Evolutionary conservation across 2,797 vertebrate genomes (phyloP).

Genomic region (Lepilemur ruficaudatus): DNA sequence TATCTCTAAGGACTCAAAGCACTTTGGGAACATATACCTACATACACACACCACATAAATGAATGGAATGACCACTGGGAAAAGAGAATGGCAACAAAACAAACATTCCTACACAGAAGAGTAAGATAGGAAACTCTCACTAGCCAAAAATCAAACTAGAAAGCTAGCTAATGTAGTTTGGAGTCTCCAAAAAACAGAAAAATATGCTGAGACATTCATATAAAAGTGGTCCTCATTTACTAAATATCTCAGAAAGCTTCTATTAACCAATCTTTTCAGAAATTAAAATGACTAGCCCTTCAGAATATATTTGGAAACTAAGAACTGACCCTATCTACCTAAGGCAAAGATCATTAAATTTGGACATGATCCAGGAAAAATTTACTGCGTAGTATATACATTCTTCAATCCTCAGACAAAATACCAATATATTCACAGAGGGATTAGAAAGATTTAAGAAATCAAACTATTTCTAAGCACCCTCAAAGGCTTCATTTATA

Average conservation of each 20-base stretch:
- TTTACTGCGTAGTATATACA: neutral
- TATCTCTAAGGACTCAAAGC: conserved; percentile 43
- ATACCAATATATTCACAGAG: neutral
- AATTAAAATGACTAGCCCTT: conserved; percentile 21
- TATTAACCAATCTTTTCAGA: conserved; percentile 6
- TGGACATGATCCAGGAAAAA: neutral
- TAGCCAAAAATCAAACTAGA: conserved; percentile 38
- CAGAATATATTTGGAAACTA: conserved; percentile 34
- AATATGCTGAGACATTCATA: neutral
- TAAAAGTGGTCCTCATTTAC: neutral
- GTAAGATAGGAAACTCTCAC: neutral
- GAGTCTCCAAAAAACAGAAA: neutral
- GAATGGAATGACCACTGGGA: neutral
- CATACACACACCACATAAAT: neutral
- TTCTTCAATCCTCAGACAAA: conserved; percentile 42
- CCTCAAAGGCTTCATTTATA: conserved; percentile 23
- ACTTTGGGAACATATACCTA: conserved; percentile 24
- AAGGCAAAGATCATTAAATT: conserved; percentile 39
- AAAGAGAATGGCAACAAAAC: conserved; percentile 52
- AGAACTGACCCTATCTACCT: neutral
- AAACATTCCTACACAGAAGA: conserved; percentile 7
- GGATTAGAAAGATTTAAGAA: conserved; percentile 6
- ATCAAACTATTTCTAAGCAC: neutral
- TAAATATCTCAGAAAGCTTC: conserved; percentile 3
- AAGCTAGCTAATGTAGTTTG: neutral